Conservation (phyloP, 2,888 invertebrate species). For the Perdita meconis region DNA sequence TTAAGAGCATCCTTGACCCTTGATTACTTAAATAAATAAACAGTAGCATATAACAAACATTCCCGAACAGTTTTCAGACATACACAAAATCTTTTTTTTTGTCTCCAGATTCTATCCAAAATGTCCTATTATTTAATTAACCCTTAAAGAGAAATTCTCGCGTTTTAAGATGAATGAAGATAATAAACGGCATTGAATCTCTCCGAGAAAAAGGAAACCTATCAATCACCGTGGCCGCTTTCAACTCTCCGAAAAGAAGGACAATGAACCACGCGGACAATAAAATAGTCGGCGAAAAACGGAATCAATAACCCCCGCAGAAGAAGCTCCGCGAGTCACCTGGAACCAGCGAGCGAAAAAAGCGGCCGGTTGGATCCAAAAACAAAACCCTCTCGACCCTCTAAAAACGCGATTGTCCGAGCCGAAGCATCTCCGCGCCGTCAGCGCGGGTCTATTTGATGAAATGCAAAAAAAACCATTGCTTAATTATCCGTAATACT, state of each 20-base stretch:
- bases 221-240: background rate
- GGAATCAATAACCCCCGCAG: background rate
- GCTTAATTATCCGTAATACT: slow-evolving; percentile 73
- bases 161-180: no score
- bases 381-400: slow-evolving; percentile 39
- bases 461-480: slow-evolving; percentile 66
- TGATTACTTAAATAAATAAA: no score
- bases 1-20: no score
- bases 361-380: slow-evolving; percentile 7
- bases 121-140: no score
- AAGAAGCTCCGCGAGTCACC: background rate
- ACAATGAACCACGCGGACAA: slow-evolving; percentile 4
- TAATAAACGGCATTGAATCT: no score
- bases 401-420: slow-evolving; percentile 53
- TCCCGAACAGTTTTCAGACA: no score
- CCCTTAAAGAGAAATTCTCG: no score
- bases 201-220: no score
- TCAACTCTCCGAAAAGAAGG: background rate
- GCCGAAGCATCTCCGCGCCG: slow-evolving; percentile 47
- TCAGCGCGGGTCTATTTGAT: slow-evolving; percentile 62
- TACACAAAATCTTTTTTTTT: no score
- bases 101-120: no score
- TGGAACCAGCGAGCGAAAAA: background rate
- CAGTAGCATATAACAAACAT: no score
- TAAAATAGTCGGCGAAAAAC: slow-evolving; percentile 3